A percentile compares a stretch with the other conserved stretches of the same genome.
Evolutionary conservation across 2,113 vertebrate species (phyloP).

Genomic region (Etheostoma spectabile): DNA sequence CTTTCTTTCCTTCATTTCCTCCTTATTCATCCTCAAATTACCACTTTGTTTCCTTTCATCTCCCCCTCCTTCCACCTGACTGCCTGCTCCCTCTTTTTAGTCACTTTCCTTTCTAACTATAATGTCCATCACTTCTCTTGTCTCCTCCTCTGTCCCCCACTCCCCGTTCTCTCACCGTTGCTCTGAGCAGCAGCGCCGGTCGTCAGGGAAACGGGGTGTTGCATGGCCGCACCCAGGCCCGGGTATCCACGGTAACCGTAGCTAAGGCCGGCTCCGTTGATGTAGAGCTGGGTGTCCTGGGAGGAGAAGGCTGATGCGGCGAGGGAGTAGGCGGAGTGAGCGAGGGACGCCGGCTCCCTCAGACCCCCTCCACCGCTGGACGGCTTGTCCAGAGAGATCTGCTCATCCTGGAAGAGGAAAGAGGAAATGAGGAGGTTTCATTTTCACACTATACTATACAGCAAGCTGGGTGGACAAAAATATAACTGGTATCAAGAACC

Average conservation of each 20-base stretch:
- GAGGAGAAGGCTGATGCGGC: constrained; percentile 91
- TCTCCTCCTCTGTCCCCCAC: background rate
- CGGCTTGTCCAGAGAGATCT: constrained; percentile 91
- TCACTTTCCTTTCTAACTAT: background rate
- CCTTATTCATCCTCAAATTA: constrained; percentile 25
- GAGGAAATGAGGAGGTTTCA: background rate
- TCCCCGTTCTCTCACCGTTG: constrained; percentile 88
- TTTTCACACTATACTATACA: background rate
- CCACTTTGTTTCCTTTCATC: background rate
- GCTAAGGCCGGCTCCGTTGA: constrained; percentile 93
- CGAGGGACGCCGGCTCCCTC: constrained; percentile 87
- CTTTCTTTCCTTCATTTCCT: background rate
- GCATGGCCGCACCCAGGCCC: constrained; percentile 89
- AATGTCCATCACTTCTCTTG: background rate
- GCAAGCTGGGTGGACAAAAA: background rate
- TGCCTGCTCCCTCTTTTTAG: background rate
- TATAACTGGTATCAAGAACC: background rate
- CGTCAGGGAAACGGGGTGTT: constrained; percentile 90
- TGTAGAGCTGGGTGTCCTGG: constrained; percentile 93
- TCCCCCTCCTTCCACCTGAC: background rate
- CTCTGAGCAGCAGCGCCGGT: constrained; percentile 88
- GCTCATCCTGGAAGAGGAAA: constrained; percentile 87
- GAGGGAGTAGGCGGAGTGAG: constrained; percentile 93
- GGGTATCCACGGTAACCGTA: constrained; percentile 95
- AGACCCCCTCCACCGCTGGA: constrained; percentile 80